Conservation (phyloP, 2,888 invertebrate genomes). For the Anthophora plumipes region DNA sequence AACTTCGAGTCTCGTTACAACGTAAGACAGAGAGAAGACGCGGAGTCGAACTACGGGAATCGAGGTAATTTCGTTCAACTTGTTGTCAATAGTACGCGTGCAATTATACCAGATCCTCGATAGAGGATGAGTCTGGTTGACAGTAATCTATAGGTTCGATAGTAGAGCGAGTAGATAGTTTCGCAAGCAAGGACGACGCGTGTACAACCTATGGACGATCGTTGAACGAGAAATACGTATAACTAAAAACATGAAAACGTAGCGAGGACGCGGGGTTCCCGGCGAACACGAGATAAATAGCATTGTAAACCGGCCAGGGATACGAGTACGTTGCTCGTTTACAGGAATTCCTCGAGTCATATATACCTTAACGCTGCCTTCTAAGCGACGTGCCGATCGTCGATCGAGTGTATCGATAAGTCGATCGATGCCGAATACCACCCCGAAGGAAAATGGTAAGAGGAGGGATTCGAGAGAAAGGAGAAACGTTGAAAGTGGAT, state of each 20-base stretch:
- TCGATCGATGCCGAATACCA: conserved; percentile 65
- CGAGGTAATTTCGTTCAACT: conserved; percentile 34
- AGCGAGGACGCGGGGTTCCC: conserved; percentile 33
- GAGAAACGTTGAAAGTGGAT: no score
- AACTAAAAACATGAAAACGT: conserved; percentile 60
- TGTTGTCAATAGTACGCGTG: conserved; percentile 30
- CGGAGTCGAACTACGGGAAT: neutral
- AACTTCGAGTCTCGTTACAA: neutral
- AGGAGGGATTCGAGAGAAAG: conserved; percentile 1
- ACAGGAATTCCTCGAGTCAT: conserved; percentile 64
- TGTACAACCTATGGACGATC: conserved; percentile 20
- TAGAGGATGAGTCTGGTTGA: conserved; percentile 37
- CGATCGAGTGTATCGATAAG: conserved; percentile 64
- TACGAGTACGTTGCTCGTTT: conserved; percentile 56
- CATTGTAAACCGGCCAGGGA: conserved; percentile 45
- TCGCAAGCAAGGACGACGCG: conserved; percentile 23
- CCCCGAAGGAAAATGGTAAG: conserved; percentile 32
- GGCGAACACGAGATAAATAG: conserved; percentile 59
- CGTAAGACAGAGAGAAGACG: neutral
- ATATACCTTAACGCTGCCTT: conserved; percentile 51
- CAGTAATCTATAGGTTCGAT: conserved; percentile 29
- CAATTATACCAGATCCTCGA: conserved; percentile 31
- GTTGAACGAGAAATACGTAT: conserved; percentile 32
- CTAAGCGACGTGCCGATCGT: conserved; percentile 60
- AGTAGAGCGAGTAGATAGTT: conserved; percentile 21